These are phyloP conservation scores for Tetrao urogallus DNA, from an alignment of 2,113 vertebrate species.

Conservation along the genomic window DNA sequence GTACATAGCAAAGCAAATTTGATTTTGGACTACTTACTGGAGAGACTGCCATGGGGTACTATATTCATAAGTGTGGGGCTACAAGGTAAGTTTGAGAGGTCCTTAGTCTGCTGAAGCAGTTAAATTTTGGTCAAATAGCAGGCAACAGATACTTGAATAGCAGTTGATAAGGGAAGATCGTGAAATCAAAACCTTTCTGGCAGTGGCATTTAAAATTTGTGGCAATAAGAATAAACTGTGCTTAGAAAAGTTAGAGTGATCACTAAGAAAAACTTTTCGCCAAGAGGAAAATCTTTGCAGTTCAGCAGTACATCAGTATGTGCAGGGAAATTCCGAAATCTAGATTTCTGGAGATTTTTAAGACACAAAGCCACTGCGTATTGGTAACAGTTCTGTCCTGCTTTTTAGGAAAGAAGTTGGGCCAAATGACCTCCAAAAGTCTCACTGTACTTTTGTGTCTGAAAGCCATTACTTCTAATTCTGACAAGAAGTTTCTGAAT, in stretches of 20 bases:
- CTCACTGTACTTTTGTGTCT: not conserved
- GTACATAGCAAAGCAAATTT: not conserved
- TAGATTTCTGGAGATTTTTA: not conserved
- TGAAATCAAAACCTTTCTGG: not conserved
- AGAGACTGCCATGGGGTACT: not conserved
- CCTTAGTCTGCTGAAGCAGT: not conserved
- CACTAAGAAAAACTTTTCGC: not conserved
- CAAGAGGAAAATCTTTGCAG: not conserved
- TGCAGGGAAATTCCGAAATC: not conserved
- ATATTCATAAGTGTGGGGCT: not conserved
- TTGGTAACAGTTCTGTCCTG: not conserved
- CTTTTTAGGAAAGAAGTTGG: not conserved
- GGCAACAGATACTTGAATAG: not conserved
- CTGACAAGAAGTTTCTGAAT: not conserved
- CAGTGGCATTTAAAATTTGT: not conserved
- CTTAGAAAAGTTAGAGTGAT: not conserved
- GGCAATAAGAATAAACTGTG: not conserved
- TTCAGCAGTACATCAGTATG: not conserved
- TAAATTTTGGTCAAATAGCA: not conserved
- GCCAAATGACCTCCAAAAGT: not conserved
- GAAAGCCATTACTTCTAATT: not conserved
- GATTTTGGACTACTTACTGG: not conserved
- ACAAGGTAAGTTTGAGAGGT: not conserved
- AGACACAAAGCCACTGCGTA: not conserved
- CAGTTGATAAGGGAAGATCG: not conserved